Conservation (phyloP, 2,888 invertebrate species). For the Artemia sinica region DNA sequence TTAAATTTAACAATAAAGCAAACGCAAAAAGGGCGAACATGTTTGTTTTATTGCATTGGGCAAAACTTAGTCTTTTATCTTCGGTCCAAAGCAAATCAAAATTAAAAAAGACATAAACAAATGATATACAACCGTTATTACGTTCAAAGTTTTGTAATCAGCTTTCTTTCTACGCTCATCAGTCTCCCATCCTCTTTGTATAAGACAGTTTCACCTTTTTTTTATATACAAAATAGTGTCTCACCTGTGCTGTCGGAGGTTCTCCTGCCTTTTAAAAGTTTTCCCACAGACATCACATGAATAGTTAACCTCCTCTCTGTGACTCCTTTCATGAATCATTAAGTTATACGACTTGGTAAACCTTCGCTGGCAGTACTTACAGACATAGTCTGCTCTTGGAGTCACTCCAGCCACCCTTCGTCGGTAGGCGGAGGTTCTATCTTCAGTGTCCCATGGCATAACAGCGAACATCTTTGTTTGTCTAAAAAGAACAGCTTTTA, state of each 20-base stretch:
- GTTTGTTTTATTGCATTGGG: too few relatives aligned
- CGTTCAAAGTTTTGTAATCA: too few relatives aligned
- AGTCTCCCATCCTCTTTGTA: too few relatives aligned
- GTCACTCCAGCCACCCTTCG: conserved; percentile 63
- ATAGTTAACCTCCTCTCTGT: conserved; percentile 91
- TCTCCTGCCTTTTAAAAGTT: conserved; percentile 93
- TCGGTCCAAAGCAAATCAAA: too few relatives aligned
- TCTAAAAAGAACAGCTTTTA: too few relatives aligned
- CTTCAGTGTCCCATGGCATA: conserved; percentile 74
- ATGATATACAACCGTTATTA: too few relatives aligned
- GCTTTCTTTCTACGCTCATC: too few relatives aligned
- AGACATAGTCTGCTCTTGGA: conserved; percentile 84
- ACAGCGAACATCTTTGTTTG: conserved; percentile 53
- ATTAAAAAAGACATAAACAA: too few relatives aligned
- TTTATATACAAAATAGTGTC: neutral
- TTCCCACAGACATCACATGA: conserved; percentile 95
- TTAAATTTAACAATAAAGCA: too few relatives aligned
- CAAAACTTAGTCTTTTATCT: too few relatives aligned
- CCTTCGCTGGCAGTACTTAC: conserved; percentile 90
- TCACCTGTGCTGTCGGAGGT: conserved; percentile 80
- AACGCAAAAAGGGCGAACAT: too few relatives aligned
- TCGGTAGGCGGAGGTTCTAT: conserved; percentile 47
- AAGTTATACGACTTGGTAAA: conserved; percentile 72
- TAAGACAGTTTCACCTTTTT: too few relatives aligned
- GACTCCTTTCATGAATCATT: conserved; percentile 94